A percentile compares a stretch with the other conserved stretches of the same genome.
phyloP scores from a whole-genome alignment of 2,797 vertebrate species.

The Tauraco hartlaubi region DNA sequence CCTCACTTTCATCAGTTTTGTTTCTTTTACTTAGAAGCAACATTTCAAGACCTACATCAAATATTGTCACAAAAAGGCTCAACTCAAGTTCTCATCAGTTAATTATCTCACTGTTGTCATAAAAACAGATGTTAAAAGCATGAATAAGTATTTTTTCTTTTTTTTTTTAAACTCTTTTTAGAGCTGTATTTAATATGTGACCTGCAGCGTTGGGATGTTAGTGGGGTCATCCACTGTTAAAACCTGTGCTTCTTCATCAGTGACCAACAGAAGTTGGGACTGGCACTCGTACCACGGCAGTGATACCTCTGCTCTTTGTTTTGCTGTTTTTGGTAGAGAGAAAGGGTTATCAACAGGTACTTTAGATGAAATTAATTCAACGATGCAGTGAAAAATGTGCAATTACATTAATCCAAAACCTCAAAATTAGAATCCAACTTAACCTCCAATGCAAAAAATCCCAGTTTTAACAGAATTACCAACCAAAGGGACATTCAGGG shows the following conservation, averaged over 20 bases:
- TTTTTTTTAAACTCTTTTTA: background rate
- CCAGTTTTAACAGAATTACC: background rate
- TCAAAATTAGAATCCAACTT: background rate
- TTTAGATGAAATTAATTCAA: background rate
- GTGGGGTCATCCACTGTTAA: background rate
- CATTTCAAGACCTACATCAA: background rate
- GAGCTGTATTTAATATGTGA: background rate
- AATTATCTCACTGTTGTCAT: background rate
- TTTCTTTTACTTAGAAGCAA: background rate
- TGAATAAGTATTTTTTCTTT: rapidly evolving
- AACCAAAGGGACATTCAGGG: background rate
- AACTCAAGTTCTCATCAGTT: background rate
- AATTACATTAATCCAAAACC: background rate
- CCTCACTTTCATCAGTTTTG: background rate
- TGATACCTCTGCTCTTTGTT: background rate
- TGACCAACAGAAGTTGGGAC: background rate
- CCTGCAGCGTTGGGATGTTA: background rate
- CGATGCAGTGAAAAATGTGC: background rate
- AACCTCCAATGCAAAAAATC: background rate
- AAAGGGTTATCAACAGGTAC: background rate
- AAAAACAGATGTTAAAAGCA: background rate
- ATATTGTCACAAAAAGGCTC: background rate
- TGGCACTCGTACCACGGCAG: too few species aligned
- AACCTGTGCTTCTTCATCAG: background rate
- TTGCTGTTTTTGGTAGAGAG: background rate